A percentile compares a stretch with the other conserved stretches of the same genome.
phyloP scores from a whole-genome alignment of 2,888 invertebrate species.

The Eustalomyia histrio region DNA sequence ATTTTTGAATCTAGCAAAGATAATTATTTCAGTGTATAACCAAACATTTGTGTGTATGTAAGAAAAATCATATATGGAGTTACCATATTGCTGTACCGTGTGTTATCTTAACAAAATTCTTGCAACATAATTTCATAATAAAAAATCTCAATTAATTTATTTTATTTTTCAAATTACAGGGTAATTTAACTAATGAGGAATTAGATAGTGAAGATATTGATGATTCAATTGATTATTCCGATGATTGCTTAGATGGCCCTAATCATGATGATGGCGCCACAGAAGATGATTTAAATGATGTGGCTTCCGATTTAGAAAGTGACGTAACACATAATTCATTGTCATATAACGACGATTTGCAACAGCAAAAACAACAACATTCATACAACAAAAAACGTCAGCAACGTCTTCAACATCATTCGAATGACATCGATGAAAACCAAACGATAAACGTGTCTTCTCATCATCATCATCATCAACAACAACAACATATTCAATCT shows the following conservation, averaged over 20 bases:
- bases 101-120: neutral
- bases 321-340: constrained; percentile 69
- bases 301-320: constrained; percentile 74
- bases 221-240: constrained; percentile 66
- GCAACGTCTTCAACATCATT: constrained; percentile 42
- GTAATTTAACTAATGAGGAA: constrained; percentile 72
- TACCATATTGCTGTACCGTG: neutral
- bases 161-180: constrained; percentile 66
- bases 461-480: constrained; percentile 31
- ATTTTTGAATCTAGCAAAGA: too few species aligned
- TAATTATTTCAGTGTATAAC: too few species aligned
- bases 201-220: constrained; percentile 69
- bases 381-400: constrained; percentile 56
- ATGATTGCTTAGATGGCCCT: constrained; percentile 51
- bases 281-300: constrained; percentile 76
- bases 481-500: constrained; percentile 58
- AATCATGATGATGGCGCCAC: constrained; percentile 70
- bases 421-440: constrained; percentile 57
- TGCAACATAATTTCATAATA: neutral
- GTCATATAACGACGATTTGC: constrained; percentile 63
- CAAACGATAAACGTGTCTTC: constrained; percentile 62
- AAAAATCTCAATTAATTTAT: neutral
- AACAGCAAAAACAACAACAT: constrained; percentile 46
- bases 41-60: neutral
- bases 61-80: neutral